A percentile compares a stretch with the other conserved stretches of the same genome.
Conservation (phyloP, 2,113 vertebrate genomes). For the Fulmarus glacialis region DNA sequence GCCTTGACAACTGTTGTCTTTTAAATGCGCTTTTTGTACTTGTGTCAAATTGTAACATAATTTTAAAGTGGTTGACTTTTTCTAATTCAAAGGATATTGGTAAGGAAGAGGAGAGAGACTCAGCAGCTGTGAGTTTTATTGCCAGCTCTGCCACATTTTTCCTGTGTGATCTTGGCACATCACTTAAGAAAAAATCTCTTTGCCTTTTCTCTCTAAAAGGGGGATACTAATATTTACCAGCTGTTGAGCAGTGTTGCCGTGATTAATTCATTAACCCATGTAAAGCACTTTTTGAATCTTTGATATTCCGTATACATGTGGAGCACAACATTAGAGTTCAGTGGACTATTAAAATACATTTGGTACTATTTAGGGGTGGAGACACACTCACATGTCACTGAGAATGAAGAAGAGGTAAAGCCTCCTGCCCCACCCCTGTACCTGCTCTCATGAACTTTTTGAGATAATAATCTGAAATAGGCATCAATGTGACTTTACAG, state of each 20-base stretch:
- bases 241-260: conserved; percentile 7
- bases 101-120: conserved; percentile 61
- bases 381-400: fast-evolving
- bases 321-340: not conserved
- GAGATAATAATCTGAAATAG: not conserved
- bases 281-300: not conserved
- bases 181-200: not conserved
- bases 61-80: conserved; percentile 18
- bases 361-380: not conserved
- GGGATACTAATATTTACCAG: conserved; percentile 45
- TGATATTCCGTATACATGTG: not conserved
- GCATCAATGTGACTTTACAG: not conserved
- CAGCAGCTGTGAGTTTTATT: conserved; percentile 53
- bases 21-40: not conserved
- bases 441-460: not conserved
- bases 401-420: not conserved
- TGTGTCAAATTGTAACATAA: not conserved
- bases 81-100: conserved; percentile 52
- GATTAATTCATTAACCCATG: conserved; percentile 48
- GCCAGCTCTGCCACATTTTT: conserved; percentile 32
- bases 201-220: not conserved
- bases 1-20: not conserved
- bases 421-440: not conserved
- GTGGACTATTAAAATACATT: not conserved
- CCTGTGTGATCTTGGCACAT: not conserved